Evolutionary conservation across 1,140 invertebrate genomes (phyloP), one percentile per base, ranked within the genome.

Genomic region (Stegodyphus mimosarum): DNA sequence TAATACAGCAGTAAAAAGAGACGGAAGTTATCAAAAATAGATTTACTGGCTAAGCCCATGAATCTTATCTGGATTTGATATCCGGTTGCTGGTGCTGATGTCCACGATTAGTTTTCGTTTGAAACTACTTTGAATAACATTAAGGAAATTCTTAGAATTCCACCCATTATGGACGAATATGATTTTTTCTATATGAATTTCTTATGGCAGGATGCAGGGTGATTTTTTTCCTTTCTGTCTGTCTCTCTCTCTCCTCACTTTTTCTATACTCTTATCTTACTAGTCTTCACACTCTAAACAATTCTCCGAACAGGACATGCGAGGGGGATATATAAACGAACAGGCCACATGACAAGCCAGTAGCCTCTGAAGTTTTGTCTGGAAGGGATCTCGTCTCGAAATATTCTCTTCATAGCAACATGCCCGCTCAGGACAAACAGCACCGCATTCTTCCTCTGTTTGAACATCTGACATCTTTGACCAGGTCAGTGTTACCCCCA

Each of bases 381-480:
- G 51, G 64, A 66, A 66, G 64, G 64, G 64, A 15, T 66, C n/a
- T 7, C 6, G 15, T 33, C 33, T 33, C 6, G 6, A 79, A 60
- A 17, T 48, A 18, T 7, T 48, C 13, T 15, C 48, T 66, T 6
- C 5, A 17, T 48, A 50, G 7, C 72, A 69, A 7, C 33, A 85
- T 85, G 83, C 15, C 75, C 50, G 69, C 69, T 17, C 18, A 72
- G 52, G 75, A 86, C 49, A 78, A 79, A 18, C 84, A 79, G 50
- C 55, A 51, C 63, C 75, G 76, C 10, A 78, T 86, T 48, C 33
- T 86, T 11, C 75, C 84, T 33, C 70, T 86, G 7, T 86, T 86
- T 60, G 75, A 86, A 60, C 75, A 86, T 55, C 74, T 86, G 10
- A 78, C 84, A 15, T 79, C 84, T 55, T n/a, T 86, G 15, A 86